Percentiles rank a stretch among this genome's conserved stretches.
These are phyloP conservation scores for Columba livia DNA, from an alignment of 2,113 vertebrate genomes.

Conservation along the genomic window DNA sequence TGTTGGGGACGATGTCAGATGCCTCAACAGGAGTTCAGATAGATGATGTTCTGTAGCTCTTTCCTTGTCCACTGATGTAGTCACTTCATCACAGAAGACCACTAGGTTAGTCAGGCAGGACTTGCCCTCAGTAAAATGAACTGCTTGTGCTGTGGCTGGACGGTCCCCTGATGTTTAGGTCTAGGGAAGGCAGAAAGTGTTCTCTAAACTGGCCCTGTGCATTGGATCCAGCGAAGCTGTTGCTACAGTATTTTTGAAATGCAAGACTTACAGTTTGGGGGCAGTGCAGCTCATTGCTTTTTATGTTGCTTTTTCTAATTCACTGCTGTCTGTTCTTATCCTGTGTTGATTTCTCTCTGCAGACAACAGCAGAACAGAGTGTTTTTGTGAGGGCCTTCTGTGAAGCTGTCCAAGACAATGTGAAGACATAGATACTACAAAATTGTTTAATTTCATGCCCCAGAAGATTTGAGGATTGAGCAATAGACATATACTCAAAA, in stretches of 20 bases:
- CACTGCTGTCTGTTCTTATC: neutral
- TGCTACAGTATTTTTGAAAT: neutral
- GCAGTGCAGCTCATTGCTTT: neutral
- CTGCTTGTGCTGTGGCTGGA: neutral
- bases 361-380: neutral
- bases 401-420: neutral
- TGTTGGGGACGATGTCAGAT: too few species aligned
- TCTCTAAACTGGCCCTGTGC: neutral
- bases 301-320: neutral
- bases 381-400: neutral
- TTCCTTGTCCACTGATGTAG: too few species aligned
- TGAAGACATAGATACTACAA: neutral
- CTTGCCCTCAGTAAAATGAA: neutral
- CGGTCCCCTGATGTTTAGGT: neutral
- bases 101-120: too few species aligned
- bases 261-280: neutral
- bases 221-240: neutral
- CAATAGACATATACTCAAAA: constrained; percentile 4
- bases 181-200: neutral
- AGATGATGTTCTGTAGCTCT: too few species aligned
- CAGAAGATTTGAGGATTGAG: constrained; percentile 39
- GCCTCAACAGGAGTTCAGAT: too few species aligned
- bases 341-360: neutral
- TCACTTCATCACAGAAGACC: too few species aligned
- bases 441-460: constrained; percentile 20